These are phyloP conservation scores for Colletes latitarsis DNA, from an alignment of 1,140 invertebrate genomes.

Conservation along the genomic window DNA sequence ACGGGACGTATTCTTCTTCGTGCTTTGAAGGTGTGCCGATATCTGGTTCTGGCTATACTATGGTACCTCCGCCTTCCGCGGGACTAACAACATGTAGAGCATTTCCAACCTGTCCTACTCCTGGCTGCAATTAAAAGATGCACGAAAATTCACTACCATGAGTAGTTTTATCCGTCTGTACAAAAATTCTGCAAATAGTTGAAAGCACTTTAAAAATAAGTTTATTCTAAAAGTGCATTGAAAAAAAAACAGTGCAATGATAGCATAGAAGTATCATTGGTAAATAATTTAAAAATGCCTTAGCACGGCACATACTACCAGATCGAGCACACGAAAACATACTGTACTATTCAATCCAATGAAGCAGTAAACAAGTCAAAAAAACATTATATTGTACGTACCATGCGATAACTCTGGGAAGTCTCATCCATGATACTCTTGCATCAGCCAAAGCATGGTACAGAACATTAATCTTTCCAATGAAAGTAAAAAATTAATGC, in stretches of 20 bases:
- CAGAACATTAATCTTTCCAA: slow-evolving; percentile 73
- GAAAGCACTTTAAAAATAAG: slow-evolving; percentile 23
- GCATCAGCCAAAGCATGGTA: slow-evolving; percentile 76
- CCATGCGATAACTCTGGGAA: slow-evolving; percentile 74
- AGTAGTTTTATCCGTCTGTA: neutral
- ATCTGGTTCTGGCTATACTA: slow-evolving; percentile 72
- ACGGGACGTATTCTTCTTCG: slow-evolving; percentile 48
- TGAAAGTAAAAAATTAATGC: slow-evolving; percentile 69
- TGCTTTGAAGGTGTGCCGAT: slow-evolving; percentile 32
- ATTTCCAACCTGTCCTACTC: slow-evolving; percentile 70
- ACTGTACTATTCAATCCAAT: slow-evolving; percentile 43
- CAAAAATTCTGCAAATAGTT: slow-evolving; percentile 18
- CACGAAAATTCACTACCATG: slow-evolving; percentile 42
- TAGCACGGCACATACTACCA: slow-evolving; percentile 2
- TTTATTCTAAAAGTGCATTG: slow-evolving; percentile 8
- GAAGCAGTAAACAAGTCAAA: slow-evolving; percentile 59
- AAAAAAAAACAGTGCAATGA: slow-evolving; percentile 16
- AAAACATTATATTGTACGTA: slow-evolving; percentile 73
- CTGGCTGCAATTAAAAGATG: slow-evolving; percentile 64
- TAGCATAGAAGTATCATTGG: slow-evolving; percentile 17
- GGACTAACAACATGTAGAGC: slow-evolving; percentile 74
- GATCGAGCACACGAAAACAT: slow-evolving; percentile 33
- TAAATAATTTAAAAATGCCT: neutral
- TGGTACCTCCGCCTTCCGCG: slow-evolving; percentile 73
- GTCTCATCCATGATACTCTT: slow-evolving; percentile 71